Percentiles rank a stretch among this genome's conserved stretches.
phyloP scores from a whole-genome alignment of 2,888 invertebrate genomes.

The Hirudinaria manillensis region DNA sequence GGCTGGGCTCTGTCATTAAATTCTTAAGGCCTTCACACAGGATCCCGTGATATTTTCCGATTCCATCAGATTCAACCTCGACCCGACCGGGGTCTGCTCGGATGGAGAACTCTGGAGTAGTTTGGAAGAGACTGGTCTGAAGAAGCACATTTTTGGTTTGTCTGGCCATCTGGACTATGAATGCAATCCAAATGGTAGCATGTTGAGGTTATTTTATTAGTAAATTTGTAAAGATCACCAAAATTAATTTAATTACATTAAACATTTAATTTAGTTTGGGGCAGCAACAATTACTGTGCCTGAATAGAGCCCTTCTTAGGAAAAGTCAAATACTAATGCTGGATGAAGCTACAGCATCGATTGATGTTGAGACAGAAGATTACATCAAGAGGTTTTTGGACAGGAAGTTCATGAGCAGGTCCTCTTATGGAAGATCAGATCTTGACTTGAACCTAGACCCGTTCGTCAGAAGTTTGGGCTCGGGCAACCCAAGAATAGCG shows the following conservation, averaged over 20 bases:
- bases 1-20: no score
- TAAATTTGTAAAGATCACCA: not conserved
- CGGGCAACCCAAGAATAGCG: not conserved
- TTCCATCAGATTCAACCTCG: conserved; percentile 47
- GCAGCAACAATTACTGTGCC: conserved; percentile 52
- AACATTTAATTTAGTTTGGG: conserved; percentile 47
- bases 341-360: conserved; percentile 54
- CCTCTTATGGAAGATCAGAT: not conserved
- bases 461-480: not conserved
- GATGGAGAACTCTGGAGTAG: conserved; percentile 51
- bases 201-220: conserved; percentile 46
- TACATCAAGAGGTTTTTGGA: conserved; percentile 51
- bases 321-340: conserved; percentile 51
- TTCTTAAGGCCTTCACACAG: conserved; percentile 21
- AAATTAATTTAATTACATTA: not conserved
- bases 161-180: conserved; percentile 45
- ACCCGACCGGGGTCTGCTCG: conserved; percentile 50
- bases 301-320: conserved; percentile 51
- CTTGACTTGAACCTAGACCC: not conserved
- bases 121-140: conserved; percentile 51
- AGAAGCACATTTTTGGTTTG: conserved; percentile 46
- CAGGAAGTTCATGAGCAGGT: conserved; percentile 43
- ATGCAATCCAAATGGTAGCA: conserved; percentile 52
- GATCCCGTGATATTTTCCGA: conserved; percentile 40
- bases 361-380: conserved; percentile 53